Evolutionary conservation across 1,140 invertebrate species (phyloP), one percentile per base, ranked within the genome.

Genomic region (Sycophila sp.): DNA sequence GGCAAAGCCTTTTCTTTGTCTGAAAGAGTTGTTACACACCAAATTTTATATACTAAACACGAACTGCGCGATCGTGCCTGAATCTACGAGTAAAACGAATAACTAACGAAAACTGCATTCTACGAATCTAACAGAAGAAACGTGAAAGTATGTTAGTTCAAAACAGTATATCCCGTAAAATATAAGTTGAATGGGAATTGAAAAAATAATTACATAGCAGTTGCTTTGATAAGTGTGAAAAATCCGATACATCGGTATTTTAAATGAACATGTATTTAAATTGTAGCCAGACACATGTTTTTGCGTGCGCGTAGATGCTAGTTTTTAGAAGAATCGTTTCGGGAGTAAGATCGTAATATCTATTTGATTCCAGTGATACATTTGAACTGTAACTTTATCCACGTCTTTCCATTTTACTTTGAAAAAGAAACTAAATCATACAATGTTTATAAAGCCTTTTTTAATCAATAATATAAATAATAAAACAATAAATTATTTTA

Each of bases 301-400:
- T 34, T 47, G 68, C 26, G 68, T 70, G 67, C 47, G 40, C 51
- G 40, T 64, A 70, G 60, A 4, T 71, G 53, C 51, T 71, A 58
- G 40, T 49, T 30, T 58, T 47, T 59, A 49, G 60, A 24, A 63
- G 17, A 56, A n/a, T 63, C 28, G 42, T 62, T 40, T 26, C 24
- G 28, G 42, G 15, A 45, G 28, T n/a, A 55, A 30, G 19, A 55
- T 70, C 24, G 47, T 63, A 63, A 63, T 45, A 62, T 53, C 22
- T 51, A n/a, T 47, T 32, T 49, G 4, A 40, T 69, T 60, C 40
- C 67, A 62, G 58, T 53, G 55, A 62, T 69, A 38, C 30, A 26
- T 10, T 53, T 53, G 2, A 4, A 22, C 53, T 17, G 28, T 10
- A 38, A 36, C n/a, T n/a, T n/a, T 59, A 59, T 63, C 40, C 45